These are phyloP conservation scores for Melanocharis versteri DNA, from an alignment of 2,113 vertebrate genomes.

Conservation along the genomic window DNA sequence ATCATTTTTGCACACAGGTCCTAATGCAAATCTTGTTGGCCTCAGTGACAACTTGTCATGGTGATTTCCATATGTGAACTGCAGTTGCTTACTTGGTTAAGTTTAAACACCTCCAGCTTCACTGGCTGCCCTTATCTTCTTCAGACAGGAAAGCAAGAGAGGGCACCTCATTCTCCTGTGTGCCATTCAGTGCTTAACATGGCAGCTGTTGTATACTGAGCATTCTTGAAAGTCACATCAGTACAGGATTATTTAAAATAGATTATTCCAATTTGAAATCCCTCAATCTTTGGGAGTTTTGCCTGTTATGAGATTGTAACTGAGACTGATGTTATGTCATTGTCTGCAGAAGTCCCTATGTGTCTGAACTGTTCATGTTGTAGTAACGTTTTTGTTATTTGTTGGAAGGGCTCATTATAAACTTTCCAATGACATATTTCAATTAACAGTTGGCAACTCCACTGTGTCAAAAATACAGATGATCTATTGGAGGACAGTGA, in stretches of 20 bases:
- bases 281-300: background rate
- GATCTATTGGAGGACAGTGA: background rate
- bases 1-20: background rate
- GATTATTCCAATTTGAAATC: background rate
- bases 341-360: background rate
- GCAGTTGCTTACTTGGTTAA: background rate
- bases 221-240: background rate
- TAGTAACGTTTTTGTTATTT: background rate
- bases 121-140: background rate
- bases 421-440: background rate
- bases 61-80: background rate
- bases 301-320: background rate
- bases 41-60: background rate
- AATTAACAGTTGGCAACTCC: background rate
- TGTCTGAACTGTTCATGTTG: background rate
- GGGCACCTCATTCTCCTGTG: background rate
- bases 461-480: background rate
- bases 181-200: background rate
- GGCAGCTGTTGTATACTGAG: background rate
- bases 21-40: background rate
- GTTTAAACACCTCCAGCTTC: background rate
- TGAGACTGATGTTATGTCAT: background rate
- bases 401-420: background rate
- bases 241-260: background rate
- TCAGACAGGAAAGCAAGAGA: background rate